Conservation (phyloP, 2,888 invertebrate genomes). For the Meliscaeva auricollis region DNA sequence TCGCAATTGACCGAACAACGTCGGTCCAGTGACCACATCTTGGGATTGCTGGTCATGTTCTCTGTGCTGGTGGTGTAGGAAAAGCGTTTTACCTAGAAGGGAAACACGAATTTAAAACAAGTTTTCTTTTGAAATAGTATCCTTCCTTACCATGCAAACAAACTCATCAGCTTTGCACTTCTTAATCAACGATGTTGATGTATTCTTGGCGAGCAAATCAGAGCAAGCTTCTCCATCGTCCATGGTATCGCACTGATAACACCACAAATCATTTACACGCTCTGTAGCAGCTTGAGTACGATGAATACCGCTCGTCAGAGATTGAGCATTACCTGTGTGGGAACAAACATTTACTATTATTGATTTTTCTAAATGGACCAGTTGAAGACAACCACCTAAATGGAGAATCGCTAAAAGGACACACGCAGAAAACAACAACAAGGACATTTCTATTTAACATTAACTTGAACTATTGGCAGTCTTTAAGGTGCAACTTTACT, state of each 20-base stretch:
- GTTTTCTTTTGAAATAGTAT: background rate
- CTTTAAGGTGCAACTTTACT: background rate
- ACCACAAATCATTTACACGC: slow-evolving; percentile 91
- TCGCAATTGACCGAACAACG: slow-evolving; percentile 94
- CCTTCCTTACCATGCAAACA: slow-evolving; percentile 89
- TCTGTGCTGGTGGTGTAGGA: slow-evolving; percentile 93
- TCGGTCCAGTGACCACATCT: slow-evolving; percentile 93
- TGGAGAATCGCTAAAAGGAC: slow-evolving; percentile 56
- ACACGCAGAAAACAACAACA: slow-evolving; percentile 58
- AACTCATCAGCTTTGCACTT: slow-evolving; percentile 91
- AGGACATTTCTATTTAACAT: slow-evolving; percentile 66
- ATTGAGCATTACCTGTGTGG: slow-evolving; percentile 59
- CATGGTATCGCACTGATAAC: slow-evolving; percentile 92
- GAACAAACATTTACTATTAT: slow-evolving; percentile 26
- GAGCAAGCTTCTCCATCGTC: slow-evolving; percentile 90
- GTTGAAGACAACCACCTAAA: slow-evolving; percentile 54
- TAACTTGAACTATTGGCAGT: slow-evolving; percentile 34
- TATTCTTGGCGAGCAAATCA: slow-evolving; percentile 86
- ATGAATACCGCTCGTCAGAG: slow-evolving; percentile 87
- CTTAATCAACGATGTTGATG: slow-evolving; percentile 87
- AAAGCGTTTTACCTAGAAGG: slow-evolving; percentile 89
- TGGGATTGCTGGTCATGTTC: slow-evolving; percentile 90
- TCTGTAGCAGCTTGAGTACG: slow-evolving; percentile 92
- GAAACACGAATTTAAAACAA: background rate
- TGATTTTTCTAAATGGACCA: slow-evolving; percentile 60